Evolutionary conservation across 2,113 vertebrate genomes (phyloP), one percentile per base, ranked within the genome.

Genomic region (Mustela nigripes): DNA sequence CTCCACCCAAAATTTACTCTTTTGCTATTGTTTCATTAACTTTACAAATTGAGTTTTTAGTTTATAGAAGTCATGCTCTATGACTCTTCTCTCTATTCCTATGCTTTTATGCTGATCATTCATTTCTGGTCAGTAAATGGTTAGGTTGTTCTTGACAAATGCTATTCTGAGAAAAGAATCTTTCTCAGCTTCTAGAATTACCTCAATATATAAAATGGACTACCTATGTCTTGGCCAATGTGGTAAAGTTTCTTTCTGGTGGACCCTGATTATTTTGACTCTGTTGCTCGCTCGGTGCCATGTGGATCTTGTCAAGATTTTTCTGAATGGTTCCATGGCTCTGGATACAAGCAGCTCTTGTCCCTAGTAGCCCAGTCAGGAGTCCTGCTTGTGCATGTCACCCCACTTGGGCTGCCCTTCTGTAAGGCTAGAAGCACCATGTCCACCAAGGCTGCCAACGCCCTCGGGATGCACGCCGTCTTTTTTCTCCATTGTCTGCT

Each of bases 1-100:
- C 39, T 97, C 18, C 45, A 24, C 16, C 14, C 50, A 7, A 91
- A 62, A 96, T 91, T 71, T 85, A 4, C 31, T 87, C 4, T 91
- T 62, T 50, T 50, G 67, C 53, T 69, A 83, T 67, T 16, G 11
- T 33, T 84, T 93, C 26, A 22, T 5, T 56, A 48, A 65, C 19
- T 93, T 97, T 93, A 69, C 12, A 82, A 63, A 63, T 56, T 18
- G 3, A 74, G 21, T 2, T 60, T 94, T 95, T 71, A 28, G 26
- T 24, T 90, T 93, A 58, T 69, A 94, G 19, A 94, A 89, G 89
- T 87, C 12, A 82, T 74, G 93, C 94, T 94, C 56, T 89, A 80
- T 95, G 53, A 56, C 53, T 56, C 53, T 56, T 56, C 16, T 56
- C 53, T 56, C 83, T 4, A 88, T 45, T 69, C 4, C 19, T 94